These are phyloP conservation scores for Cricetomys ansorgei DNA, from an alignment of 2,113 vertebrate species.

Conservation along the genomic window DNA sequence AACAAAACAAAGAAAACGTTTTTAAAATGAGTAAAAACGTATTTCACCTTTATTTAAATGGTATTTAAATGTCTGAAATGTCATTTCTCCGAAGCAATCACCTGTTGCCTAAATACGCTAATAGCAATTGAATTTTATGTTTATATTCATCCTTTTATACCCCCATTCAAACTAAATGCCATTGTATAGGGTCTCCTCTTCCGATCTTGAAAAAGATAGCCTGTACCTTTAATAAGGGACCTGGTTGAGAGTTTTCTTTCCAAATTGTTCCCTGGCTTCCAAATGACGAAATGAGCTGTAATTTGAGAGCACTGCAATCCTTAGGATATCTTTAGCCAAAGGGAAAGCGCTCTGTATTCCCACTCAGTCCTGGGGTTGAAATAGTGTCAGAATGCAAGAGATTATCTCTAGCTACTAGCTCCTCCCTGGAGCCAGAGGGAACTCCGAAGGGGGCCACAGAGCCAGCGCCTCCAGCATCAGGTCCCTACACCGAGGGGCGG, in stretches of 20 bases:
- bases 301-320: conserved; percentile 89
- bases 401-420: conserved; percentile 21
- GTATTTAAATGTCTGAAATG: neutral
- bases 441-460: neutral
- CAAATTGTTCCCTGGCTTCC: conserved; percentile 85
- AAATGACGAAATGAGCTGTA: conserved; percentile 92
- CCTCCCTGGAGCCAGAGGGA: neutral
- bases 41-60: neutral
- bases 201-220: conserved; percentile 62
- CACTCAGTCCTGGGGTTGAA: conserved; percentile 88
- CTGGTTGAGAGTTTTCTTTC: conserved; percentile 79
- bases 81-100: neutral
- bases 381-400: conserved; percentile 53
- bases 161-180: neutral
- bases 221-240: conserved; percentile 84
- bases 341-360: conserved; percentile 77
- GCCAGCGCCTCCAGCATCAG: neutral
- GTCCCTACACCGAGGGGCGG: neutral
- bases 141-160: neutral
- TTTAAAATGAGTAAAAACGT: neutral
- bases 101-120: neutral
- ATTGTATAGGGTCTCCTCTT: neutral
- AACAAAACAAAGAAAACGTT: neutral
- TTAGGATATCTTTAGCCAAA: conserved; percentile 90
- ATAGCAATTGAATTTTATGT: neutral